Conservation (phyloP, 2,888 invertebrate genomes). For the Theretra japonica region DNA sequence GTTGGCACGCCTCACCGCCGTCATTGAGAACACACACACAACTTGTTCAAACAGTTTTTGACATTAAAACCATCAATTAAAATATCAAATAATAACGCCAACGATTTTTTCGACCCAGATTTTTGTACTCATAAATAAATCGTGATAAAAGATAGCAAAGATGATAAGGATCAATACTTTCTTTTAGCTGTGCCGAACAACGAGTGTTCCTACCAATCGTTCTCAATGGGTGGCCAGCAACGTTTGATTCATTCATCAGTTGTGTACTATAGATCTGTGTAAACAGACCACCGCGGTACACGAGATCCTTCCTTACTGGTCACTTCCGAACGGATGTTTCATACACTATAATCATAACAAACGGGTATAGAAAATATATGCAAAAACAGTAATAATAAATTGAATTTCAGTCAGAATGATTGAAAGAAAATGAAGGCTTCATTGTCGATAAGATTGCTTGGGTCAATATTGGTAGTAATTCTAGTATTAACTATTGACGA, state of each 20-base stretch:
- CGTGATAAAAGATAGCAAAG: neutral
- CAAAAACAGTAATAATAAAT: too few relatives aligned
- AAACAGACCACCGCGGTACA: constrained; percentile 63
- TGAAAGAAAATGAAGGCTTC: neutral
- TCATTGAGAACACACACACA: constrained; percentile 54
- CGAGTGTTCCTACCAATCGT: constrained; percentile 57
- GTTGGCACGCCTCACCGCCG: constrained; percentile 67
- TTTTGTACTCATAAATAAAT: constrained; percentile 39
- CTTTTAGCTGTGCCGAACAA: constrained; percentile 46
- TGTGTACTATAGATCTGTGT: constrained; percentile 61
- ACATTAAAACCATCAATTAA: constrained; percentile 63
- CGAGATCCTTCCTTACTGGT: constrained; percentile 51
- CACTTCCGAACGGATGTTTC: constrained; percentile 77
- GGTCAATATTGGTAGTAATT: neutral
- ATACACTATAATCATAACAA: constrained; percentile 7
- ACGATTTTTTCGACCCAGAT: constrained; percentile 46
- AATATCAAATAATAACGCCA: constrained; percentile 54
- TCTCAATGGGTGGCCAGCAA: constrained; percentile 78
- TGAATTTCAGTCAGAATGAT: neutral
- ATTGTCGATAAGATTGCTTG: neutral
- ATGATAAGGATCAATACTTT: constrained; percentile 52
- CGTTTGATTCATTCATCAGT: constrained; percentile 59
- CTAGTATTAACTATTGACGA: neutral
- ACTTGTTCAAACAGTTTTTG: constrained; percentile 47
- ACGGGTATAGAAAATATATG: too few relatives aligned